phyloP scores from a whole-genome alignment of 2,888 invertebrate species.

The Resseliella maxima region DNA sequence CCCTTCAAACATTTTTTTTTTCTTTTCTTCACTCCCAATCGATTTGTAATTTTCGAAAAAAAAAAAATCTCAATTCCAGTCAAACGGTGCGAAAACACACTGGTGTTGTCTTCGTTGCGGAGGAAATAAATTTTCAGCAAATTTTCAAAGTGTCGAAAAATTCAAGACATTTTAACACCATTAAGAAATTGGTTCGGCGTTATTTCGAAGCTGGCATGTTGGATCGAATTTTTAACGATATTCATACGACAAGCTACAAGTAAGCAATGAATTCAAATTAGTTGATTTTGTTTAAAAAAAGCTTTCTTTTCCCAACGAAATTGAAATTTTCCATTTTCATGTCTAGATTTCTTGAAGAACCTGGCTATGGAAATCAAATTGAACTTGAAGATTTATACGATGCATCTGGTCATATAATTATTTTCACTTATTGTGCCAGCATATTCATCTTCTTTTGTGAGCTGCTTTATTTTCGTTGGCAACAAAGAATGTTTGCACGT shows the following conservation, averaged over 20 bases:
- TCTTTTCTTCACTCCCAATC: too few species aligned
- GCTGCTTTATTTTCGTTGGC: neutral
- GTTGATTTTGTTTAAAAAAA: neutral
- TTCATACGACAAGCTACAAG: conserved; percentile 6
- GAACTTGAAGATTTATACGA: neutral
- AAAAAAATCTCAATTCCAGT: too few species aligned
- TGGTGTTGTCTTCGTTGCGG: neutral
- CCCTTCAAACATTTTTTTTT: too few species aligned
- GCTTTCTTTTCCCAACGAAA: neutral
- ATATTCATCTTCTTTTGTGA: neutral
- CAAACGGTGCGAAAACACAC: neutral
- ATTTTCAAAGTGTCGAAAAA: conserved; percentile 20
- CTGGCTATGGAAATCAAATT: neutral
- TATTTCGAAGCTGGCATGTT: conserved; percentile 3
- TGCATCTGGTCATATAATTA: neutral
- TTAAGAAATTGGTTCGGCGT: neutral
- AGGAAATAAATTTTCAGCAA: conserved; percentile 25
- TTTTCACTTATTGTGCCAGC: neutral
- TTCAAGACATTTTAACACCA: neutral
- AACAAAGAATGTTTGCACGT: neutral
- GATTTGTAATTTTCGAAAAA: too few species aligned
- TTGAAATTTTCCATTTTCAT: neutral
- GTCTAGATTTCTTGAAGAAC: neutral
- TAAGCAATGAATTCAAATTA: neutral
- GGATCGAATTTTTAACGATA: conserved; percentile 29